Percentiles rank a stretch among this genome's conserved stretches.
Conservation (phyloP, 1,140 invertebrate genomes). For the Stegodyphus mimosarum region DNA sequence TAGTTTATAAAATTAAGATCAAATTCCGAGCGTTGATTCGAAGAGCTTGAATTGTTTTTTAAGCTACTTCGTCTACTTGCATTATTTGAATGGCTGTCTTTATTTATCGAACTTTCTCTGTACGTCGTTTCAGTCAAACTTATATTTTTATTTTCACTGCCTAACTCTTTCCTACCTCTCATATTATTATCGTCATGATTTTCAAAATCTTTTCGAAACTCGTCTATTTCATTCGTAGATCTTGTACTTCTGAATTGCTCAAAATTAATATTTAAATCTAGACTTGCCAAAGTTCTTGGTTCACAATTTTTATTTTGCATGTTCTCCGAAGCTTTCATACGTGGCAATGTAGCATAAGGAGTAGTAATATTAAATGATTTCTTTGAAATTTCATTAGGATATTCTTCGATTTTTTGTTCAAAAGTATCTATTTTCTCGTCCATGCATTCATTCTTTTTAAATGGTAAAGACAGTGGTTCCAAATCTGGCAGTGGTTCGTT, state of each 20-base stretch:
- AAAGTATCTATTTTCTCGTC: neutral
- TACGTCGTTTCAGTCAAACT: no score
- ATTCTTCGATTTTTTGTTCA: no score
- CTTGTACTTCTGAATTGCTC: neutral
- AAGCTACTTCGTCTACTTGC: conserved; percentile 5
- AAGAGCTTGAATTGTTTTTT: neutral
- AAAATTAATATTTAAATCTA: conserved; percentile 48
- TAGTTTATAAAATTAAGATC: conserved; percentile 52
- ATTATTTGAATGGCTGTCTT: no score
- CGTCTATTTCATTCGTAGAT: neutral
- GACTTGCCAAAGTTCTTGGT: conserved; percentile 37
- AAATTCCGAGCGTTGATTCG: conserved; percentile 13
- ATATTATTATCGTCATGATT: no score
- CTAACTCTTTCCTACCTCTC: no score
- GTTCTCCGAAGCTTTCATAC: neutral
- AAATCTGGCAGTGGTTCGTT: conserved; percentile 15
- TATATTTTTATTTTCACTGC: no score
- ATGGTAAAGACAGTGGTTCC: neutral
- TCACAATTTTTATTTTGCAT: neutral
- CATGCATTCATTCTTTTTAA: neutral
- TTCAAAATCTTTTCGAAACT: neutral
- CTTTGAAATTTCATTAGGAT: no score
- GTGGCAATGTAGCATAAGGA: conserved; percentile 29
- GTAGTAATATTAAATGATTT: no score
- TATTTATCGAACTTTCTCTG: no score